These are phyloP conservation scores for Sepioteuthis lessoniana DNA, from an alignment of 2,888 invertebrate genomes.

Conservation along the genomic window DNA sequence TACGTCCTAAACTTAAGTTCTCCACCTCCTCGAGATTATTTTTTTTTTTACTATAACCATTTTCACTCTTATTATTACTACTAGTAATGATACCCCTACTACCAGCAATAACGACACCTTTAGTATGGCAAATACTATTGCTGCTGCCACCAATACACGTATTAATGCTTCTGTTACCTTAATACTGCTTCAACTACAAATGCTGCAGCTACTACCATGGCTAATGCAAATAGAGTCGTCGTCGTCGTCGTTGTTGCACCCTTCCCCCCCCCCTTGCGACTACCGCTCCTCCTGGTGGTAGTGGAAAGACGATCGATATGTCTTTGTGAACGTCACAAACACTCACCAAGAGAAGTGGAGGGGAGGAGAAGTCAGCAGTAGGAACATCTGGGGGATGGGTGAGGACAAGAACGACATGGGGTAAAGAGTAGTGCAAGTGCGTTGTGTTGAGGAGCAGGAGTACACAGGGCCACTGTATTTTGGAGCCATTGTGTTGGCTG, in stretches of 20 bases:
- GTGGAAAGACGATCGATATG: slow-evolving; percentile 10
- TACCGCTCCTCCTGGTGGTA: slow-evolving; percentile 12
- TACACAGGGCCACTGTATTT: slow-evolving; percentile 2
- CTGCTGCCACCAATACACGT: not conserved
- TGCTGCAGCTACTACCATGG: slow-evolving; percentile 23
- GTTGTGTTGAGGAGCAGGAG: not conserved
- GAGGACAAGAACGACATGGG: not conserved
- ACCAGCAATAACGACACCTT: not conserved
- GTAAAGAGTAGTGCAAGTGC: slow-evolving; percentile 23
- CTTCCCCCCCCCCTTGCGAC: too few relatives aligned
- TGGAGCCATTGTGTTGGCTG: slow-evolving; percentile 33
- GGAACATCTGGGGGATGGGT: not conserved
- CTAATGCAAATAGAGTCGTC: not conserved
- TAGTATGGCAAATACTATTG: not conserved
- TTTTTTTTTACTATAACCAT: not conserved
- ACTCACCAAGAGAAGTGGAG: slow-evolving; percentile 4
- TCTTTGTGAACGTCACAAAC: slow-evolving; percentile 23
- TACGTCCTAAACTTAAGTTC: not conserved
- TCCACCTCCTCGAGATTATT: not conserved
- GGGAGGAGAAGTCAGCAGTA: not conserved
- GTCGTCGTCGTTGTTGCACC: not conserved
- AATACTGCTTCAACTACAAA: not conserved
- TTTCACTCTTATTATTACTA: not conserved
- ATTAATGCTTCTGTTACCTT: not conserved
- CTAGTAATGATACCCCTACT: not conserved